These are phyloP conservation scores for Falco berigora DNA, from an alignment of 2,797 vertebrate genomes.

Conservation along the genomic window DNA sequence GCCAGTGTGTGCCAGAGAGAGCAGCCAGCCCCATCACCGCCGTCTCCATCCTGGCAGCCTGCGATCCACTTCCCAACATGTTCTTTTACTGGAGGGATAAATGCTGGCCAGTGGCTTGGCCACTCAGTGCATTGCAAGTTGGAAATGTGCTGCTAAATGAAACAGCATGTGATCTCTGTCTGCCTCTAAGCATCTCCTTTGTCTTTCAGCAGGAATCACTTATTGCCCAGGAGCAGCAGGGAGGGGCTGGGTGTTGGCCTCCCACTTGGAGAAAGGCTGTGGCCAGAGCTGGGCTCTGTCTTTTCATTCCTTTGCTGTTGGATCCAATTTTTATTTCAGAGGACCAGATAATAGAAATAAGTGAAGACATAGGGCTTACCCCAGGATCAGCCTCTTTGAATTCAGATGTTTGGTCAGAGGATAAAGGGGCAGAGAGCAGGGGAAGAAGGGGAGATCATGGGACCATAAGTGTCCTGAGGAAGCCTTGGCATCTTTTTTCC, in stretches of 20 bases:
- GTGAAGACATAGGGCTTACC: neutral
- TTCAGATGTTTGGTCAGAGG: neutral
- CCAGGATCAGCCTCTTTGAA: neutral
- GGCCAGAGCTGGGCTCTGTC: neutral
- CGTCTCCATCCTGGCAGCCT: neutral
- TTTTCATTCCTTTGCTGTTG: neutral
- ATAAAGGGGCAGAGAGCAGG: neutral
- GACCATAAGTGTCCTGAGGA: neutral
- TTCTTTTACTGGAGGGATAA: neutral
- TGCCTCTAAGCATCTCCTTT: neutral
- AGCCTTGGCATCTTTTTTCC: neutral
- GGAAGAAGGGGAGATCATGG: neutral
- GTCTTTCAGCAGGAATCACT: neutral
- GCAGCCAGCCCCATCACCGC: neutral
- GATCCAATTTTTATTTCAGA: neutral
- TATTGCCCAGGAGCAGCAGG: neutral
- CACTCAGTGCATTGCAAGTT: neutral
- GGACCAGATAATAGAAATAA: neutral
- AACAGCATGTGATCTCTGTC: neutral
- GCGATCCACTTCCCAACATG: neutral
- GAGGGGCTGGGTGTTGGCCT: neutral
- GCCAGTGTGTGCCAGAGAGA: neutral
- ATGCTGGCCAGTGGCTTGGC: neutral
- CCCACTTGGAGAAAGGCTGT: fast-evolving
- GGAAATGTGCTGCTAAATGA: neutral